Percentiles rank a stretch among this genome's conserved stretches.
Evolutionary conservation across 2,113 vertebrate genomes (phyloP).

Genomic region (Albula glossodonta): DNA sequence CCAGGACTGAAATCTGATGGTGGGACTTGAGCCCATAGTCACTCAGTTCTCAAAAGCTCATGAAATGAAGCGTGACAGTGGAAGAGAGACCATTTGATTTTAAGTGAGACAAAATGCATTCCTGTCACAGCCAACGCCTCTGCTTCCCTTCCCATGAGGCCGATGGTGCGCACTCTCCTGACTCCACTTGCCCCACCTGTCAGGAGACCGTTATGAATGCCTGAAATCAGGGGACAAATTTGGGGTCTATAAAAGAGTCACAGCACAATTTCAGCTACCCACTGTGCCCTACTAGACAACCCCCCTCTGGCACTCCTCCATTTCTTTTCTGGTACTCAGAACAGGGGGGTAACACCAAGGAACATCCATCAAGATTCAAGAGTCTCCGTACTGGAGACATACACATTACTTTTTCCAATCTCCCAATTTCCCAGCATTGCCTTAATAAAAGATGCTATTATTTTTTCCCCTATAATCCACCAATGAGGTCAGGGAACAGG

Average conservation of each 20-base stretch:
- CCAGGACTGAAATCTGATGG: neutral
- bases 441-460: too few species aligned
- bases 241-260: neutral
- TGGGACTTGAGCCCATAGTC: neutral
- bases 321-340: neutral
- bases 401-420: too few species aligned
- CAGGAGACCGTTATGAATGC: neutral
- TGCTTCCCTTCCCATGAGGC: neutral
- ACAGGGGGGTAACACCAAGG: neutral
- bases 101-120: neutral
- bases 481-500: neutral
- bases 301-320: neutral
- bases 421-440: too few species aligned
- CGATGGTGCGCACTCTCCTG: neutral
- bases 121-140: neutral
- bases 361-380: neutral
- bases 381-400: neutral
- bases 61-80: neutral
- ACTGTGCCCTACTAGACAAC: neutral
- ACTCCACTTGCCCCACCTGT: neutral
- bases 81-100: neutral
- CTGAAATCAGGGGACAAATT: neutral
- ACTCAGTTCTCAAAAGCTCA: neutral
- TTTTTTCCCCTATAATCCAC: neutral
- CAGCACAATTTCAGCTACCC: neutral